Base-by-base conservation (phyloP, 2,888 invertebrate species). In the Pseudococcus longispinus region DNA sequence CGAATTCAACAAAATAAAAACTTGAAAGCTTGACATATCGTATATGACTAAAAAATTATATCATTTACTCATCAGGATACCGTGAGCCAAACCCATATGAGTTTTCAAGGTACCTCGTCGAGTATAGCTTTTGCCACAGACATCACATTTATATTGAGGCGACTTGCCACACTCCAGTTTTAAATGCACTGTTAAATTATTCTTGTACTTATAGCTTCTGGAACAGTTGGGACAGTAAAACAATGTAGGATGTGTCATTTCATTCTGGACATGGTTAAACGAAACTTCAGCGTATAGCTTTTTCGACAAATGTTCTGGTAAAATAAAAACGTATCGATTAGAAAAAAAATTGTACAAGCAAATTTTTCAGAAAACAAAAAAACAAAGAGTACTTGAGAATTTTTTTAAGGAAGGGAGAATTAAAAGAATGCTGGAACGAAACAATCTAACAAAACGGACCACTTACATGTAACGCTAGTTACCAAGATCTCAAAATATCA, bases 51-150 rank as follows among this genome's bases (percentile, higher is more conserved):
- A 15, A 70, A 70, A 29, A 13, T 3, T 29, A 29, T 6, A 29
- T 70, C 18, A 29, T 18, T 70, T 70, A 70, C 15, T 29, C 70
- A 84, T 2, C 5, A 84, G 11, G 26, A 60, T 84, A 37, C 37
- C 87, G 89, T 92, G 92, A 87, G 90, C 90, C 13, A 89, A 89
- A 42, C 90, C 90, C 44, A 90, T 89, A 88, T 92, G 92, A 44
- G 92, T 91, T 8, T 90, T 91, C 37, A 92, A 89, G 88, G 92
- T 92, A 89, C 92, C 92, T 88, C 92, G 91, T 84, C 92, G 90
- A 88, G 92, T 92, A 89, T 92, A 91, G 74, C 89, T 89, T 88
- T 90, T 91, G 23, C 88, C 89, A 87, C 91, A 92, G 11, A 89
- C 88, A 6, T 88, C 88, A 88, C 92, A 92, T 77, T 88, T 88